These are phyloP conservation scores for Gastracanthus pulcherrimus DNA, from an alignment of 2,888 invertebrate genomes.

Conservation along the genomic window DNA sequence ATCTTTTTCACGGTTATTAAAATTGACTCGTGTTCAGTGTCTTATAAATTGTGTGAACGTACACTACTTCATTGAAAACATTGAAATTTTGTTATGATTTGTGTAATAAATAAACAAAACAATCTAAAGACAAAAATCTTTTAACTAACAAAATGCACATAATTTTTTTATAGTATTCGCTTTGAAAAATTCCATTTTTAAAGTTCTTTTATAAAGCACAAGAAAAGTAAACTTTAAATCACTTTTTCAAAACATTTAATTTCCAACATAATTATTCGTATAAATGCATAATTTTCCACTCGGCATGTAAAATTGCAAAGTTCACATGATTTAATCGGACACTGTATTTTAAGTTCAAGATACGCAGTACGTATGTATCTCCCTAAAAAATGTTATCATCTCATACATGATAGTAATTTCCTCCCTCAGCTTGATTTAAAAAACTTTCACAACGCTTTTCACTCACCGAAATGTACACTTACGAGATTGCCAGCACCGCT, in stretches of 20 bases:
- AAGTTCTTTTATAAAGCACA: too few species aligned
- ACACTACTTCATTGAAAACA: background rate
- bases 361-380: conserved; percentile 9
- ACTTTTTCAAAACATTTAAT: too few species aligned
- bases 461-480: too few species aligned
- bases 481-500: conserved; percentile 48
- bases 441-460: too few species aligned
- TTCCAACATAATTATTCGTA: background rate
- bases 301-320: conserved; percentile 24
- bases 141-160: too few species aligned
- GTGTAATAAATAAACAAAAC: too few species aligned
- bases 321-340: conserved; percentile 40
- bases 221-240: too few species aligned
- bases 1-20: conserved; percentile 16
- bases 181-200: too few species aligned
- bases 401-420: conserved; percentile 35
- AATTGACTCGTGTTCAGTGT: conserved; percentile 16
- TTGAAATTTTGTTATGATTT: background rate
- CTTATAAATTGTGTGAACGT: conserved; percentile 21
- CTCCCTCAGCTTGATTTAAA: too few species aligned
- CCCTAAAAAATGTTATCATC: conserved; percentile 34
- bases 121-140: too few species aligned
- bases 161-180: too few species aligned
- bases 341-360: conserved; percentile 38
- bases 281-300: background rate